These are phyloP conservation scores for Bellardia pandia DNA, from an alignment of 2,888 invertebrate species.

Conservation along the genomic window DNA sequence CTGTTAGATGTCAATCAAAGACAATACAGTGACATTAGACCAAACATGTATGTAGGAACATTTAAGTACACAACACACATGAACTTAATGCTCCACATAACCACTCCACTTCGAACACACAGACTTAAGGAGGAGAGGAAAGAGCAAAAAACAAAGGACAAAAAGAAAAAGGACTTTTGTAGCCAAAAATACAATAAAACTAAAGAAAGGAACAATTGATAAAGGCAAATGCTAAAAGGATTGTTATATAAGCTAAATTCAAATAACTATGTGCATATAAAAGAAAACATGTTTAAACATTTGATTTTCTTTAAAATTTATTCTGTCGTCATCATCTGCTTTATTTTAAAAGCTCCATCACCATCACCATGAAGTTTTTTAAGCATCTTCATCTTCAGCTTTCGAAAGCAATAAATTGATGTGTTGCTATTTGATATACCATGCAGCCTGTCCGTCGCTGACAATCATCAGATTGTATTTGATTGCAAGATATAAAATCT, in stretches of 20 bases:
- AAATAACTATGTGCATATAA: background rate
- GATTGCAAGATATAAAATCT: background rate
- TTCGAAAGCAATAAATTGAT: background rate
- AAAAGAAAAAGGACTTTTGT: background rate
- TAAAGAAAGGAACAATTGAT: background rate
- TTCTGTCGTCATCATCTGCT: background rate
- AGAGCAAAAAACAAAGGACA: background rate
- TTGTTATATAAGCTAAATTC: background rate
- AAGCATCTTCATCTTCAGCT: background rate
- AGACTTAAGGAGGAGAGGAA: background rate
- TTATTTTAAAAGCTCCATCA: background rate
- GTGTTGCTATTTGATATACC: background rate
- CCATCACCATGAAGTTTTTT: background rate
- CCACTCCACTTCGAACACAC: background rate
- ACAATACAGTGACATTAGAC: slow-evolving; percentile 43
- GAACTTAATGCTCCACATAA: background rate
- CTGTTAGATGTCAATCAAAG: slow-evolving; percentile 67
- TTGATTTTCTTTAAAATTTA: background rate
- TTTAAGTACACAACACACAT: slow-evolving; percentile 21
- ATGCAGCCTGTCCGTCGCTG: background rate
- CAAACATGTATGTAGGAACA: slow-evolving; percentile 19
- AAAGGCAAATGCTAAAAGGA: slow-evolving; percentile 1
- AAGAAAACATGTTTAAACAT: background rate
- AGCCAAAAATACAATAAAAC: background rate
- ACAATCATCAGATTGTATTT: too few relatives aligned